Base-by-base conservation (phyloP, 2,888 invertebrate species). In the Diadegma fenestrale region DNA sequence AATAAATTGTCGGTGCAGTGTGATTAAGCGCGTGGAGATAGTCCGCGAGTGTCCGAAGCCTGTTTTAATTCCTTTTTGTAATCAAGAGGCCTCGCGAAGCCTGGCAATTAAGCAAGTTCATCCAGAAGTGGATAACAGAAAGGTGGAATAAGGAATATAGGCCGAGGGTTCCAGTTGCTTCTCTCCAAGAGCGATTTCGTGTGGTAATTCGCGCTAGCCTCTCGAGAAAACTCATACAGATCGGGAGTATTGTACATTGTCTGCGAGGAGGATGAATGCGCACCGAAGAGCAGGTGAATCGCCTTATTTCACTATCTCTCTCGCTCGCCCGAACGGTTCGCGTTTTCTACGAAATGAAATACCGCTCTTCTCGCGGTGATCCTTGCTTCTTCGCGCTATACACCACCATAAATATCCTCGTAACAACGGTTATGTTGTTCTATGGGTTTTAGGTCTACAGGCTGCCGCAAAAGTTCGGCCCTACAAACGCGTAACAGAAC, bases 281-380 rank as follows among this genome's bases (percentile, higher is more conserved):
- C 33, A 33, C 2, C 63, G 4, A 37, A 8, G 80, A 8, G 80
- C 80, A 72, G 80, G 80, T 80, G 80, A 64, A 80, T 72, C 72
- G 64, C 43, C 80, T 66, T 66, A 66, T 63, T 58, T 5, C 58
- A 22, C 30, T 73, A 48, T 63, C 63, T 51, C 63, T 43, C 69
- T 72, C 71, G n/a, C n/a, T 80, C 26, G 43, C 61, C 69, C 54
- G 48, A 73, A 76, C 71, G 80, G 69, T 72, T 80, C 30, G 63
- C 48, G n/a, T 72, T 75, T 85, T 85, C 85, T 66, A 80, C 85
- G 82, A 85, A 82, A 80, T 82, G 85, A 76, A 85, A 80, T 85
- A 80, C 79, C 85, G 85, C 85, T 85, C 77, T 68, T 64, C 75
- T 73, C 37, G 58, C 19, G 68, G 17, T 45, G 58, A 66, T 48